phyloP scores from a whole-genome alignment of 2,888 invertebrate genomes.

The Thysanoteuthis rhombus region DNA sequence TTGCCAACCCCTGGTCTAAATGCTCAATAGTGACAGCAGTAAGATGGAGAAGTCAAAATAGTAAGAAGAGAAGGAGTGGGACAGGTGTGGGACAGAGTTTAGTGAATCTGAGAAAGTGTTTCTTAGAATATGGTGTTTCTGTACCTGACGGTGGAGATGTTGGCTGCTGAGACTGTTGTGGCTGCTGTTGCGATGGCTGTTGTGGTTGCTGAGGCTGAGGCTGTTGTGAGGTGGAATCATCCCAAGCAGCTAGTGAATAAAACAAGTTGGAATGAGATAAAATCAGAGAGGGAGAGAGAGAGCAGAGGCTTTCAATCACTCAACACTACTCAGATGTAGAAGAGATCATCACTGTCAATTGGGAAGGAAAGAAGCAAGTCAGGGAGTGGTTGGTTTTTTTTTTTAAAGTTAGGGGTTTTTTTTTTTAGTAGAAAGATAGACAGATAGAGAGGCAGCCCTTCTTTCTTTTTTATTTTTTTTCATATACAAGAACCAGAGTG shows the following conservation, averaged over 20 bases:
- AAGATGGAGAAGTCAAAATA: neutral
- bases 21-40: too few species aligned
- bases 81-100: neutral
- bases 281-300: neutral
- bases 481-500: too few species aligned
- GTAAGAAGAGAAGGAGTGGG: neutral
- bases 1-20: too few species aligned
- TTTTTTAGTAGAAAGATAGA: too few species aligned
- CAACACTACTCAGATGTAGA: too few species aligned
- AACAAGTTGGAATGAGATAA: neutral
- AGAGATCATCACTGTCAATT: too few species aligned
- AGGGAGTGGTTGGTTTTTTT: neutral
- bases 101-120: neutral
- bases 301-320: neutral
- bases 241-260: conserved; percentile 12
- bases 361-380: neutral
- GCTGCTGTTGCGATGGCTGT: neutral
- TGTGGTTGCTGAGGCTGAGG: neutral
- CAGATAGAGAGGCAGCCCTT: neutral
- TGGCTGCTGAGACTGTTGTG: neutral
- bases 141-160: conserved; percentile 12
- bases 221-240: conserved; percentile 12
- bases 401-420: too few species aligned
- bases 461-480: too few species aligned
- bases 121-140: conserved; percentile 1